phyloP scores from a whole-genome alignment of 2,113 vertebrate genomes.

The Orycteropus afer region DNA sequence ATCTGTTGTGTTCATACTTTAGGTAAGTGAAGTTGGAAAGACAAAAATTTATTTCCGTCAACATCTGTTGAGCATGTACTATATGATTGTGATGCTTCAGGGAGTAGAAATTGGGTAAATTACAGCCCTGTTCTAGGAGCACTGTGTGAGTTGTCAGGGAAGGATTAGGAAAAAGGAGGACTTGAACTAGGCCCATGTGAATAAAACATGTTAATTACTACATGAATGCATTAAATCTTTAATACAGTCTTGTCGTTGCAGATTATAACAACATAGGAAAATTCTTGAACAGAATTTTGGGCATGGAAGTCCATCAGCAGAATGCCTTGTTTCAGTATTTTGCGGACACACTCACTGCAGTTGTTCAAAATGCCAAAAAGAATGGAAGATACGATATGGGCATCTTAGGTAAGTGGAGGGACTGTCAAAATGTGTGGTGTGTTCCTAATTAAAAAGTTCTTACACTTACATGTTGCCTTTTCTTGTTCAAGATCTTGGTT shows the following conservation, averaged over 20 bases:
- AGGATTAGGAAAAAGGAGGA: neutral
- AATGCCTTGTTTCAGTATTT: conserved; percentile 99
- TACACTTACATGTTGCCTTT: neutral
- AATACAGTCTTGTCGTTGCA: conserved; percentile 78
- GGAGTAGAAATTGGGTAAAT: neutral
- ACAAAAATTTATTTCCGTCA: neutral
- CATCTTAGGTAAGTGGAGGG: conserved; percentile 91
- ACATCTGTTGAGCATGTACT: neutral
- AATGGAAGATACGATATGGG: conserved; percentile 99
- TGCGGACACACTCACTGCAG: conserved; percentile 94
- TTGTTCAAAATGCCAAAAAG: conserved; percentile 98
- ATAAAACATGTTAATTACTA: neutral
- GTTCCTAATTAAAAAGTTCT: neutral
- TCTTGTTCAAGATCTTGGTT: conserved; percentile 92
- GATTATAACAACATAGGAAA: conserved; percentile 99
- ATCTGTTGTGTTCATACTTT: neutral
- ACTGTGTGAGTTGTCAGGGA: neutral
- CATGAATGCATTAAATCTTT: neutral
- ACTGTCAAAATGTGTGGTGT: accelerated
- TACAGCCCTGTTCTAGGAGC: neutral
- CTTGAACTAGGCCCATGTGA: neutral
- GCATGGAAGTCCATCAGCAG: conserved; percentile 99
- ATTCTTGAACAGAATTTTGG: conserved; percentile 97
- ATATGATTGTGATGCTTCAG: neutral
- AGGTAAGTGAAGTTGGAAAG: neutral